Evolutionary conservation across 2,113 vertebrate genomes (phyloP), one percentile per base, ranked within the genome.

Genomic region (Vulpes lagopus): DNA sequence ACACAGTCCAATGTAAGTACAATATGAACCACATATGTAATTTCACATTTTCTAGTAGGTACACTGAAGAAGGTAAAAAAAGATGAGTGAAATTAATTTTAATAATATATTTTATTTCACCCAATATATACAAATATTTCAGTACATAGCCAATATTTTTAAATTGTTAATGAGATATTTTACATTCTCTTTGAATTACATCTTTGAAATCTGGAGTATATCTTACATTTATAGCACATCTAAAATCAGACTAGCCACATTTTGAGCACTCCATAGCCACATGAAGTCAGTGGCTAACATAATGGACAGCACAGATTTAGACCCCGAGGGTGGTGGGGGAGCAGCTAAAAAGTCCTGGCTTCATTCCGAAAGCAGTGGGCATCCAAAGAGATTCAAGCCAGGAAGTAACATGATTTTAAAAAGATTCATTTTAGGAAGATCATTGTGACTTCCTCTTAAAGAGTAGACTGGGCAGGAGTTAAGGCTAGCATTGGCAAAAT

Each of bases 91-190:
- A 81, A 57, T 69, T 91, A 59, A 88, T 64, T 95, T 93, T 71
- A 93, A 78, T 49, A 81, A 71, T 65, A 55, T 14, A 81, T 79
- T 96, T 84, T 88, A 55, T 84, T 92, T 92, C 67, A 91, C 43
- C 59, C 35, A 81, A 76, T 20, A 65, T n/a, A 74, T 57, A 83
- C 17, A 53, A 69, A 53, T 73, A 69, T 69, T 73, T 67, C 38
- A 62, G 27, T 65, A 78, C 30, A 1, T 23, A 90, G n/a, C 23
- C 59, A 71, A 85, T 71, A 94, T 83, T 79, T 80, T 3, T 22
- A 96, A 79, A 60, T 60, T 74, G 59, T 62, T 53, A 65, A 43
- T 53, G 73, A 62, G 53, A 35, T 64, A 3, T 73, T 81, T 94
- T 62, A 87, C 11, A 51, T 25, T 89, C 82, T 84, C 78, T 90